phyloP scores from a whole-genome alignment of 2,888 invertebrate genomes.

The Plagodis pulveraria region DNA sequence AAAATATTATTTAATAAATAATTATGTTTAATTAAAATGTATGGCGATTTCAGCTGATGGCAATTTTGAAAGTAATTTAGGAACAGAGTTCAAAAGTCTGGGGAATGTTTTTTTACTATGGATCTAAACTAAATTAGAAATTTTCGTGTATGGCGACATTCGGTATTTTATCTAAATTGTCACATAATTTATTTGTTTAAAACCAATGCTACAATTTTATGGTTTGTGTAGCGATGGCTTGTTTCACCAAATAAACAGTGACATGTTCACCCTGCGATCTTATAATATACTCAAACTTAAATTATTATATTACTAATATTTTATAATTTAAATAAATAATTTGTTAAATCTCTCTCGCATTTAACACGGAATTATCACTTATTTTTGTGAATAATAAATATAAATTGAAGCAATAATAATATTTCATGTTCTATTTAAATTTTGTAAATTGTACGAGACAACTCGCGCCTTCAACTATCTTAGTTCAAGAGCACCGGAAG shows the following conservation, averaged over 20 bases:
- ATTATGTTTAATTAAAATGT: neutral
- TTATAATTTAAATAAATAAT: conserved; percentile 50
- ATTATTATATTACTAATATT: conserved; percentile 49
- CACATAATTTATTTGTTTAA: conserved; percentile 45
- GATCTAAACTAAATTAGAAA: conserved; percentile 2
- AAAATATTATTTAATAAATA: neutral
- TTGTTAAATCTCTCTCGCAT: conserved; percentile 47
- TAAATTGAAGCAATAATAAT: conserved; percentile 1
- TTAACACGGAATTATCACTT: conserved; percentile 40
- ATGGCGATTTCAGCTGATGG: neutral
- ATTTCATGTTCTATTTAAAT: too few species aligned
- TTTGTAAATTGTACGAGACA: too few species aligned
- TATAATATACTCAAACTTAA: conserved; percentile 36
- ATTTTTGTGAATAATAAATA: neutral
- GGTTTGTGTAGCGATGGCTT: conserved; percentile 20
- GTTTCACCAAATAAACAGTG: conserved; percentile 43
- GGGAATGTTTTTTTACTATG: too few species aligned
- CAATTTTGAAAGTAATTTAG: neutral
- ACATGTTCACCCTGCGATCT: conserved; percentile 47
- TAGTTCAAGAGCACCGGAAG: too few species aligned
- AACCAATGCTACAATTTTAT: conserved; percentile 19
- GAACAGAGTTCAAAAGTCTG: neutral
- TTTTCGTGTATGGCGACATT: conserved; percentile 18
- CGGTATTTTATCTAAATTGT: conserved; percentile 35
- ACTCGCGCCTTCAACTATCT: too few species aligned